Base-by-base conservation (phyloP, 2,113 vertebrate species). In the Zosterops pallidus region DNA sequence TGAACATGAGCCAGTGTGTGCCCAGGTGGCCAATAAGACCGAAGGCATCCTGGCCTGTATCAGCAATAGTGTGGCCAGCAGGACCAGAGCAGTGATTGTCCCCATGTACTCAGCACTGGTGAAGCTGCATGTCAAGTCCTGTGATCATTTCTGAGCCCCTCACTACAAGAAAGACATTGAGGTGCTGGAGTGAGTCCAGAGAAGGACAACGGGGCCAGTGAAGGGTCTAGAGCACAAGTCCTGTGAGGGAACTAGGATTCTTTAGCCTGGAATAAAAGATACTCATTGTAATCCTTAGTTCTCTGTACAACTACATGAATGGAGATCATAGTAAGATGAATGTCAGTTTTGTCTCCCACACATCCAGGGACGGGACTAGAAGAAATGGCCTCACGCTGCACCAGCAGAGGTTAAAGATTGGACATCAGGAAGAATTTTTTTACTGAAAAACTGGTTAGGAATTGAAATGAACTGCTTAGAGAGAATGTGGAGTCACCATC, bases 21-120 rank as follows among this genome's bases (percentile, higher is more conserved):
- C 15, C 20, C 37, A 53, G 33, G 23, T 46, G 12, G 23, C 28
- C 46, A n/a, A 46, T 28, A 67, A 67, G 3, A 20, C 22, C 31
- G 44, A 2, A 23, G 31, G 4, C 25, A 65, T 6, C 35, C 31
- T 33, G 35, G 20, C 13, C 29, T 39, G 24, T 12, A 7, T 29
- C 46, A 75, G 28, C 21, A 75, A 3, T 3, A 14, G 12, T 22
- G 39, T 6, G 5, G 11, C 46, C 53, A 60, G 33, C 46, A 75
- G 39, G 16, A 41, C 2, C 16, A 46, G 23, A 16, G 28, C 20
- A 53, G 28, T 0, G 69, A n/a, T 2, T 4, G 2, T n/a, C 0
- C 13, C 20, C 8, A 0, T 52, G 44, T 39, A 3, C 14, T 24
- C 5, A 13, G 52, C 68, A 20, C 37, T 53, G 7, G 24, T n/a